phyloP scores from a whole-genome alignment of 2,888 invertebrate species.

The Orthosia incerta region DNA sequence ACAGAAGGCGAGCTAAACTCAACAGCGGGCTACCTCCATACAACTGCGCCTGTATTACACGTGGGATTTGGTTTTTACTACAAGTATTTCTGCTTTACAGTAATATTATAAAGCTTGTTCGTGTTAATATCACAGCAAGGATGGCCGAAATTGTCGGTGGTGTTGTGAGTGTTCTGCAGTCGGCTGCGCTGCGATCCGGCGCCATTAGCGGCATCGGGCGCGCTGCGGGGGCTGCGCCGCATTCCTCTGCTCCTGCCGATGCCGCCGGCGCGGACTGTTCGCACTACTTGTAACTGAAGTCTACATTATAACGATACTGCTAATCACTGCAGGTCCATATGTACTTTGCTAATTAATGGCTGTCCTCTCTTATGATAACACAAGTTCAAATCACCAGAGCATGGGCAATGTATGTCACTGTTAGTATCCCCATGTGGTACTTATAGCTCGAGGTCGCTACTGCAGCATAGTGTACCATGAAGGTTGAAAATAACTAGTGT shows the following conservation, averaged over 20 bases:
- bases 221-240: slow-evolving; percentile 41
- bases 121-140: neutral
- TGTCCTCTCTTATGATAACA: neutral
- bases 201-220: slow-evolving; percentile 46
- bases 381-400: neutral
- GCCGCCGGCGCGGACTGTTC: slow-evolving; percentile 28
- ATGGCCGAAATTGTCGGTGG: neutral
- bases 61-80: too few species aligned
- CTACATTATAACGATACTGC: slow-evolving; percentile 2
- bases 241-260: slow-evolving; percentile 42
- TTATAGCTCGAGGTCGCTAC: too few species aligned
- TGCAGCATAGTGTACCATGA: neutral
- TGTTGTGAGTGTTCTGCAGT: slow-evolving; percentile 13
- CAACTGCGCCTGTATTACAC: neutral
- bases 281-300: neutral
- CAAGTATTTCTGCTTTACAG: too few species aligned
- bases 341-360: neutral
- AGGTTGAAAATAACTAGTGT: neutral
- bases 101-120: neutral
- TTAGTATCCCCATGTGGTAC: too few species aligned
- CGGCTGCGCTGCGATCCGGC: slow-evolving; percentile 8
- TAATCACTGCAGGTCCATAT: slow-evolving; percentile 4
- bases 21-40: neutral
- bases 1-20: slow-evolving; percentile 14
- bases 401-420: too few species aligned